Conservation (phyloP, 2,888 invertebrate species). For the Cosmorhoe ocellata region DNA sequence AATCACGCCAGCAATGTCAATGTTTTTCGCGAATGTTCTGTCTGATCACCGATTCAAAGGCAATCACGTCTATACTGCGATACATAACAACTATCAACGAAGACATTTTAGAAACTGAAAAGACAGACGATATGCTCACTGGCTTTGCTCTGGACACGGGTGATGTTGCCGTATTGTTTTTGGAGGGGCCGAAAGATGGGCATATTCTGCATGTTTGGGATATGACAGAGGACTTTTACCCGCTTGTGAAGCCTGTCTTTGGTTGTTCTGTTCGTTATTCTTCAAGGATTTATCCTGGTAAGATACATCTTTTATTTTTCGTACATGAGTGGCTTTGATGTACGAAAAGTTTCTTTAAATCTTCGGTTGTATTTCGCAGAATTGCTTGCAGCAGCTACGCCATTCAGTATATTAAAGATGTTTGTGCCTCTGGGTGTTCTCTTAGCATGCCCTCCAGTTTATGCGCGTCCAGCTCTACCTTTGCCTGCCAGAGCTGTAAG, state of each 20-base stretch:
- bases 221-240: constrained; percentile 54
- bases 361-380: constrained; percentile 39
- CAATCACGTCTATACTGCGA: constrained; percentile 44
- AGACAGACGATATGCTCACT: constrained; percentile 48
- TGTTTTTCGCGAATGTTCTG: constrained; percentile 63
- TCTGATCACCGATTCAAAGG: constrained; percentile 42
- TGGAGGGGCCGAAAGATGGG: constrained; percentile 66
- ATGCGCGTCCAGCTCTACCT: constrained; percentile 65
- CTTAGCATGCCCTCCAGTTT: constrained; percentile 63
- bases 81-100: constrained; percentile 57
- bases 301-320: constrained; percentile 1
- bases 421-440: constrained; percentile 55
- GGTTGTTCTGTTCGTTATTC: constrained; percentile 56
- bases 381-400: constrained; percentile 46
- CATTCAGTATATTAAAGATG: constrained; percentile 66
- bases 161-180: constrained; percentile 51
- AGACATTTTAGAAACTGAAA: constrained; percentile 28
- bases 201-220: constrained; percentile 62
- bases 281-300: constrained; percentile 63
- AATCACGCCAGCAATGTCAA: constrained; percentile 36
- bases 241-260: constrained; percentile 53
- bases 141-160: constrained; percentile 70
- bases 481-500: constrained; percentile 61
- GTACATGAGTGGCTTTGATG: no score
- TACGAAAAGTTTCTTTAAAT: neutral